Base-by-base conservation (phyloP, 2,797 vertebrate species). In the Microchirus variegatus region DNA sequence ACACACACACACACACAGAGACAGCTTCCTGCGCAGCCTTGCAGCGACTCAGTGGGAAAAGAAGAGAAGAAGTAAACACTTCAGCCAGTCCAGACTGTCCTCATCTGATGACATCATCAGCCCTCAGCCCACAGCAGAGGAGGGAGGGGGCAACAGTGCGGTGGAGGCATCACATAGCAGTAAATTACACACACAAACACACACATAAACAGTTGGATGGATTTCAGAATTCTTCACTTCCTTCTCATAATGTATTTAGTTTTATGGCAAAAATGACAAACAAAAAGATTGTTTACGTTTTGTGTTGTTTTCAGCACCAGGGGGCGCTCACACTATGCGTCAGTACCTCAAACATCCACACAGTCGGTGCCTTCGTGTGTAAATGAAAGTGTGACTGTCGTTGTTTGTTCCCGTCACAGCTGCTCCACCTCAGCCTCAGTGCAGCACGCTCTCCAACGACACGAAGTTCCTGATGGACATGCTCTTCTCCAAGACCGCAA, bases 31-130 rank as follows among this genome's bases (percentile, higher is more conserved):
- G 84, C 94, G 94, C 74, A 95, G 86, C 75, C 88, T 99, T 68
- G 96, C 92, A 0, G 95, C 89, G 4, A 89, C 94, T 1, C 94
- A 98, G 74, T 92, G 92, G 78, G 94, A 95, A 78, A 96, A 94
- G 59, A 95, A 93, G 55, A 86, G 57, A 8, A 72, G 82, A 3
- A 93, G 67, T 12, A 80, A 80, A 66, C 9, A 71, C 4, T 50
- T 56, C 0, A 53, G 36, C 11, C 45, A 58, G 43, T 3, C 59
- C 11, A 40, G 46, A 7, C 46, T 4, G 55, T 44, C 58, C 38
- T 51, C 55, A 0, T 56, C 47, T 46, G 80, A 81, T 49, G 84
- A 83, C 18, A 13, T 71, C 64, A 48, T 58, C 15, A 59, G 5
- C 19, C 57, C 42, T 2, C 45, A n/a, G 51, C 42, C 57, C 0